phyloP scores from a whole-genome alignment of 2,888 invertebrate species.

The Abrostola triplasia region DNA sequence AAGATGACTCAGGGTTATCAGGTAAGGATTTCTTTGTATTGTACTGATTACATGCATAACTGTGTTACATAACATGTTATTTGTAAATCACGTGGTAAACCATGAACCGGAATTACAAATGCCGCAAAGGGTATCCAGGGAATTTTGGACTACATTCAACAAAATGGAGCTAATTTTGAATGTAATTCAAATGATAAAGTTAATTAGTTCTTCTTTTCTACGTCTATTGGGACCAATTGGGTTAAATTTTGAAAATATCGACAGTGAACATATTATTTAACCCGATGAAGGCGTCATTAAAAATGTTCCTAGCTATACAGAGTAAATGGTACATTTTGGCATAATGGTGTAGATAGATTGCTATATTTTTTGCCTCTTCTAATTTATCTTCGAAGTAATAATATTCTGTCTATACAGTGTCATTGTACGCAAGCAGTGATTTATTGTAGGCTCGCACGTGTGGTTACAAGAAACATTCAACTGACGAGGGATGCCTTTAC shows the following conservation, averaged over 20 bases:
- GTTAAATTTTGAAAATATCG: constrained; percentile 29
- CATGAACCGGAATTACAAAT: constrained; percentile 16
- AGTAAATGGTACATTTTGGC: constrained; percentile 5
- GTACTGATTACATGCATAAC: constrained; percentile 27
- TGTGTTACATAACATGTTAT: constrained; percentile 15
- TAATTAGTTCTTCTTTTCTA: constrained; percentile 37
- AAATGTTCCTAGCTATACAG: background rate
- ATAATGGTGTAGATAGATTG: constrained; percentile 6
- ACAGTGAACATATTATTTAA: constrained; percentile 24
- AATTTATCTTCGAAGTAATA: constrained; percentile 34
- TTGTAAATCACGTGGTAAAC: constrained; percentile 5
- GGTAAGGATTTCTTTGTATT: constrained; percentile 38
- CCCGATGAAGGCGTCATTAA: constrained; percentile 16
- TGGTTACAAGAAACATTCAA: constrained; percentile 71
- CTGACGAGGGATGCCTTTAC: constrained; percentile 81
- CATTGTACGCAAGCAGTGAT: constrained; percentile 72
- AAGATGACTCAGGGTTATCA: constrained; percentile 78
- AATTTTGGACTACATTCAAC: constrained; percentile 22
- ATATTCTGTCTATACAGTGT: constrained; percentile 54
- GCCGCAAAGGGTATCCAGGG: constrained; percentile 19
- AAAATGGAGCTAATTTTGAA: constrained; percentile 29
- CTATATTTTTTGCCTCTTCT: constrained; percentile 10
- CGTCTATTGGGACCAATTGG: constrained; percentile 29
- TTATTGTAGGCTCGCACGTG: constrained; percentile 78
- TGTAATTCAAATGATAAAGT: constrained; percentile 38